phyloP scores from a whole-genome alignment of 2,888 invertebrate species.

The Druceiella hillmani region DNA sequence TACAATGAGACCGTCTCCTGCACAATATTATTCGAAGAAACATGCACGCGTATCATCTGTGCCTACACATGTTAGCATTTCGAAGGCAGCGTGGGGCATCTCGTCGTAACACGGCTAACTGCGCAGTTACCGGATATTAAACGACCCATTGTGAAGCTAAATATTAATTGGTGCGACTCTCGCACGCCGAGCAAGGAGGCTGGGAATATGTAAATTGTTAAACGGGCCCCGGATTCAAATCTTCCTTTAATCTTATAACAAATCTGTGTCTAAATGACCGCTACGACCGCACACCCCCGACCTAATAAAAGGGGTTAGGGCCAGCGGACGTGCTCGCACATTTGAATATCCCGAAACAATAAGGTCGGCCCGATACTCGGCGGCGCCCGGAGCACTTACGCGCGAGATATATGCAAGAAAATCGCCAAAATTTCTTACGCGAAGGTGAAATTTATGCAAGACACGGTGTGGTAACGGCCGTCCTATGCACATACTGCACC shows the following conservation, averaged over 20 bases:
- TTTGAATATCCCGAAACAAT: conserved; percentile 24
- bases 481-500: conserved; percentile 57
- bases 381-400: background rate
- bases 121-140: no score
- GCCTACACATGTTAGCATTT: no score
- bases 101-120: no score
- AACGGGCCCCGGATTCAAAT: no score
- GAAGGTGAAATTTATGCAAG: conserved; percentile 49
- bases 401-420: background rate
- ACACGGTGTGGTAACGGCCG: conserved; percentile 50
- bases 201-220: no score
- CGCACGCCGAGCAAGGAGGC: no score
- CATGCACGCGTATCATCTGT: no score
- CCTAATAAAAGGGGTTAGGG: conserved; percentile 20
- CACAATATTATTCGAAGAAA: no score
- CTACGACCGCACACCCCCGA: conserved; percentile 32
- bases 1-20: no score
- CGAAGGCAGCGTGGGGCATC: no score
- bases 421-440: conserved; percentile 25
- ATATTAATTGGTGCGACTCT: no score
- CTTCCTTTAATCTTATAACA: conserved; percentile 57
- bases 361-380: conserved; percentile 10
- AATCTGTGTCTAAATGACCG: conserved; percentile 55
- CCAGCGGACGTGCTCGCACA: conserved; percentile 13
- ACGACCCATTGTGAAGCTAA: no score